Percentiles rank a stretch among this genome's conserved stretches.
Conservation (phyloP, 2,888 invertebrate species). For the Lathronympha strigana region DNA sequence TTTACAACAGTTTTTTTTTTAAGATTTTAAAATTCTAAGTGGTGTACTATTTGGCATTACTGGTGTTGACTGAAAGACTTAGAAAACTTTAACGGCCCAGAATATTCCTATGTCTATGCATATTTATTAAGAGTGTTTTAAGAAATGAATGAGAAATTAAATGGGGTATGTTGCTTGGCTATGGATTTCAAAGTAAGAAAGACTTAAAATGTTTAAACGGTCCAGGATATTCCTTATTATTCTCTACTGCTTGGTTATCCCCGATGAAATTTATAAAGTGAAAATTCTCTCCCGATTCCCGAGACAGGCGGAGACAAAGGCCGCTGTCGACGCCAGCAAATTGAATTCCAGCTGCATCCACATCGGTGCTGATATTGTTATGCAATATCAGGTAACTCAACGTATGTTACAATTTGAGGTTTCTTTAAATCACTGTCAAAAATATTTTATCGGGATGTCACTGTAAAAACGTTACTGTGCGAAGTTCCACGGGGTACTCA, state of each 20-base stretch:
- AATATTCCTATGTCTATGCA: too few relatives aligned
- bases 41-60: too few relatives aligned
- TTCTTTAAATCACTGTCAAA: too few relatives aligned
- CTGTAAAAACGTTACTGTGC: too few relatives aligned
- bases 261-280: slow-evolving; percentile 69
- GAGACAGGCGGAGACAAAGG: slow-evolving; percentile 51
- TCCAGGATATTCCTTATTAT: neutral
- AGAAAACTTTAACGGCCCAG: too few relatives aligned
- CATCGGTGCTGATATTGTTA: slow-evolving; percentile 55
- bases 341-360: slow-evolving; percentile 64
- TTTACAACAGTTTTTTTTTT: too few relatives aligned
- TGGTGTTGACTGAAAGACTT: too few relatives aligned
- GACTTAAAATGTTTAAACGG: neutral
- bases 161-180: neutral
- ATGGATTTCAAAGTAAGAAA: neutral
- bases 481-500: too few relatives aligned
- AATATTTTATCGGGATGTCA: too few relatives aligned
- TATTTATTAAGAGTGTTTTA: too few relatives aligned
- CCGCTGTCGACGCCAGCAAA: slow-evolving; percentile 57
- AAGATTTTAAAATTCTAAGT: too few relatives aligned
- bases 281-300: slow-evolving; percentile 55
- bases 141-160: neutral
- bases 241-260: slow-evolving; percentile 21
- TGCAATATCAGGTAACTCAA: slow-evolving; percentile 47
- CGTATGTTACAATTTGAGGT: neutral